Evolutionary conservation across 37 sponge, comb jelly and placozoan species (phyloP).

Genomic region (Beroe ovata): DNA sequence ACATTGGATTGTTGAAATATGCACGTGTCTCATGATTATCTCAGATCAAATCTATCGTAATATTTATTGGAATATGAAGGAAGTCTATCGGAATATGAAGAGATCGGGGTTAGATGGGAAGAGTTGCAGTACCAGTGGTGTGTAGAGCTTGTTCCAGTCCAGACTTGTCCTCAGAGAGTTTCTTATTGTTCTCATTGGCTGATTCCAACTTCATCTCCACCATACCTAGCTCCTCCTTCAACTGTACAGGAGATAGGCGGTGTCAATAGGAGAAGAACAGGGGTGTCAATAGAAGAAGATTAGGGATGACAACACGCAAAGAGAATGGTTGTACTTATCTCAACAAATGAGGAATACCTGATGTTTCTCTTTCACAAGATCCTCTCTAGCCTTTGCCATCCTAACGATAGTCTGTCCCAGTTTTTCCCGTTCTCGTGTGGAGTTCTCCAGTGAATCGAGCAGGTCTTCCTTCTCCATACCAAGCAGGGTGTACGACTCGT

Average conservation of each 20-base stretch:
- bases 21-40: no score
- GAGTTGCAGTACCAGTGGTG: not conserved
- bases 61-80: no score
- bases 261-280: no score
- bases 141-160: constrained; percentile 16
- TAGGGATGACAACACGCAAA: no score
- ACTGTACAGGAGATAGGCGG: no score
- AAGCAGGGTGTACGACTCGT: constrained; percentile 58
- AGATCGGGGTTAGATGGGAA: no score
- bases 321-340: no score
- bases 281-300: no score
- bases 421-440: constrained; percentile 50
- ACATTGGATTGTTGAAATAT: no score
- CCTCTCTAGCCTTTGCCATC: constrained; percentile 59
- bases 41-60: no score
- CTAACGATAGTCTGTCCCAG: constrained; percentile 52
- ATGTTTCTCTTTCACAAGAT: constrained; percentile 60
- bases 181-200: constrained; percentile 37
- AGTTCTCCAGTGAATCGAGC: constrained; percentile 28
- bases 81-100: no score
- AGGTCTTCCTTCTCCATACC: constrained; percentile 68
- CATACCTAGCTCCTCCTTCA: constrained; percentile 61
- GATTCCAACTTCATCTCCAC: constrained; percentile 46
- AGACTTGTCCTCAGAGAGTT: constrained; percentile 12
- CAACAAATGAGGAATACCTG: not conserved